These are phyloP conservation scores for Ypsolopha sequella DNA, from an alignment of 2,888 invertebrate genomes.

Conservation along the genomic window DNA sequence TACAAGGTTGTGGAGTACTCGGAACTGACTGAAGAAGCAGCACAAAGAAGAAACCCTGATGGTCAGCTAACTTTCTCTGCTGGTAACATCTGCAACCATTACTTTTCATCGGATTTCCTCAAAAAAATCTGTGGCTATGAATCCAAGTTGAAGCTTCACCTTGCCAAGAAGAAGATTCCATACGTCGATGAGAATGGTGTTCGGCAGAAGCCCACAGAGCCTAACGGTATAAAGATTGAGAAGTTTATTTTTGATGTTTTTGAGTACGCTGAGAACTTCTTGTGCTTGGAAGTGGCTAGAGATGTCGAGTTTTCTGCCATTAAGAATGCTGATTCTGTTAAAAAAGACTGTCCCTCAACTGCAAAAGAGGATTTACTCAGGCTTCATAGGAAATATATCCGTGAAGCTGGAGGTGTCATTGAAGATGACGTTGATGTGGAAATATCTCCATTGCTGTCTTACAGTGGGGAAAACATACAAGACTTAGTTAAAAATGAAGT, in stretches of 20 bases:
- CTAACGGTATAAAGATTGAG: constrained; percentile 98
- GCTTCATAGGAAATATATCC: constrained; percentile 84
- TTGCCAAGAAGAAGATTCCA: constrained; percentile 98
- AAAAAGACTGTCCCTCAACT: constrained; percentile 93
- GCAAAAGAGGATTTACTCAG: constrained; percentile 82
- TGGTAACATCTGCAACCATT: constrained; percentile 99
- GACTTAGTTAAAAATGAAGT: constrained; percentile 75
- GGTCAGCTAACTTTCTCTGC: constrained; percentile 91
- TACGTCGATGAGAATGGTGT: constrained; percentile 80
- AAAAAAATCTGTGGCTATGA: constrained; percentile 80
- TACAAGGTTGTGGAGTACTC: constrained; percentile 98
- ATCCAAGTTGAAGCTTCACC: constrained; percentile 86
- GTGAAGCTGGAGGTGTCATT: constrained; percentile 84
- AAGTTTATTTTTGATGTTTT: constrained; percentile 99
- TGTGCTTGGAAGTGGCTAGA: constrained; percentile 92
- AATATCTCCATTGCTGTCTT: constrained; percentile 92
- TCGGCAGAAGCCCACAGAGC: constrained; percentile 79
- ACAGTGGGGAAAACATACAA: constrained; percentile 88
- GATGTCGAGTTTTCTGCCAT: constrained; percentile 97
- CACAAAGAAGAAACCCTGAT: constrained; percentile 81
- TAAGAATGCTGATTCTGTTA: constrained; percentile 91
- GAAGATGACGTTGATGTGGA: constrained; percentile 80
- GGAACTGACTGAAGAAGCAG: constrained; percentile 90
- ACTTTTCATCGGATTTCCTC: constrained; percentile 91
- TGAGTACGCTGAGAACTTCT: constrained; percentile 90